A percentile compares a stretch with the other conserved stretches of the same genome.
Conservation (phyloP, 2,797 vertebrate species). For the Serranus cabrilla region DNA sequence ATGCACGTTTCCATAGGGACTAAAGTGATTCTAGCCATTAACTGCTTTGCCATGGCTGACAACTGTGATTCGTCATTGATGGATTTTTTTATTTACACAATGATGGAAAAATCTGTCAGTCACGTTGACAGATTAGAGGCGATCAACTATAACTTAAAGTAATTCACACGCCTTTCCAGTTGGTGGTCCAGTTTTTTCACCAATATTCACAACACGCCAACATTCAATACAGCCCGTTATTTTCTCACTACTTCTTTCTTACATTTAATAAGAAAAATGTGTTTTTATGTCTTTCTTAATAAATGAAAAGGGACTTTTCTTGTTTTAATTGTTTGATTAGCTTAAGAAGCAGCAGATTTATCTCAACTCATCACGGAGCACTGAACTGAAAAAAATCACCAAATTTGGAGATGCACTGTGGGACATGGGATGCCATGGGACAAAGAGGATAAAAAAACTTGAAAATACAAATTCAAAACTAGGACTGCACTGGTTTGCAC, state of each 20-base stretch:
- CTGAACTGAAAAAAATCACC: neutral
- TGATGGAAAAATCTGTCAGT: too few relatives aligned
- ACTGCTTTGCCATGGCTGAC: too few relatives aligned
- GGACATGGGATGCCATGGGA: neutral
- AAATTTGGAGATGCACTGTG: accelerated
- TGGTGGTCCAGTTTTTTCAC: neutral
- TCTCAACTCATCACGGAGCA: neutral
- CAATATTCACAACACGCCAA: neutral
- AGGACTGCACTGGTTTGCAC: constrained; percentile 1
- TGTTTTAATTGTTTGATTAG: neutral
- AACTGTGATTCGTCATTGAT: too few relatives aligned
- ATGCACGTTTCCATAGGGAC: neutral
- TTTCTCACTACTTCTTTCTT: neutral
- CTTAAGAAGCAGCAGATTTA: neutral
- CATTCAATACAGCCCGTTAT: neutral
- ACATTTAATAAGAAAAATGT: neutral
- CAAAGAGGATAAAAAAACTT: neutral
- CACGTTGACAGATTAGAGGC: too few relatives aligned
- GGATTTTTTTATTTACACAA: too few relatives aligned
- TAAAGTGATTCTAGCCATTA: neutral
- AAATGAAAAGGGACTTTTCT: neutral
- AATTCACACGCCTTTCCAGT: too few relatives aligned
- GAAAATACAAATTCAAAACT: neutral
- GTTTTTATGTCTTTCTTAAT: neutral
- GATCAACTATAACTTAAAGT: too few relatives aligned